Conservation (phyloP, 2,797 vertebrate species). For the Myripristis murdjan region DNA sequence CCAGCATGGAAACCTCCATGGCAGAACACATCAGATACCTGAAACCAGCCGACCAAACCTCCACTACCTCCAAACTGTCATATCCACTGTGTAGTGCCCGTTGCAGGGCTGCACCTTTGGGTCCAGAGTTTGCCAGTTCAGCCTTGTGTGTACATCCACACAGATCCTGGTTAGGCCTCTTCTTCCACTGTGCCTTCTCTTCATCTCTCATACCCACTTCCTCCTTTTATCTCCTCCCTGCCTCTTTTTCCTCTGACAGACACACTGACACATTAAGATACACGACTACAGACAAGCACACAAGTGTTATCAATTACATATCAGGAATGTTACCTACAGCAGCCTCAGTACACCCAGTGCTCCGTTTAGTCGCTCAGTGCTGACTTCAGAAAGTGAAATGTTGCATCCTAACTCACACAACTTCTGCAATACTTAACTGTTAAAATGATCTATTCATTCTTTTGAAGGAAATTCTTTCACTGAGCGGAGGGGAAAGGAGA, state of each 20-base stretch:
- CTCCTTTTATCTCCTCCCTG: conserved; percentile 42
- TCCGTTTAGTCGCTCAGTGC: not conserved
- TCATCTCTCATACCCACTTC: conserved; percentile 2
- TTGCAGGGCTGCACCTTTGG: too few relatives aligned
- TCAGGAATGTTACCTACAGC: conserved; percentile 28
- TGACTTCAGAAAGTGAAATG: not conserved
- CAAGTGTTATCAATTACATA: not conserved
- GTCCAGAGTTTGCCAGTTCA: not conserved
- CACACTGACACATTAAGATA: conserved; percentile 39
- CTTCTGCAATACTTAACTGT: not conserved
- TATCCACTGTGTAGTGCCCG: not conserved
- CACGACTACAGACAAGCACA: conserved; percentile 1
- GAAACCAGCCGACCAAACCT: not conserved
- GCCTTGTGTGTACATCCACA: not conserved
- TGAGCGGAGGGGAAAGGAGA: not conserved
- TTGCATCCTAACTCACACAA: too few relatives aligned
- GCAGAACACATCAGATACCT: conserved; percentile 4
- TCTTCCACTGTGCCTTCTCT: conserved; percentile 6
- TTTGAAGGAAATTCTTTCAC: not conserved
- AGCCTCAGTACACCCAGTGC: not conserved
- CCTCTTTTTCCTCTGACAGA: conserved; percentile 20
- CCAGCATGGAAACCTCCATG: conserved; percentile 26
- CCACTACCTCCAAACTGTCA: not conserved
- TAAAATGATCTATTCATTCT: not conserved
- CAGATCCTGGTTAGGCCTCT: not conserved